Evolutionary conservation across 2,888 invertebrate genomes (phyloP).

Genomic region (Aromia moschata): DNA sequence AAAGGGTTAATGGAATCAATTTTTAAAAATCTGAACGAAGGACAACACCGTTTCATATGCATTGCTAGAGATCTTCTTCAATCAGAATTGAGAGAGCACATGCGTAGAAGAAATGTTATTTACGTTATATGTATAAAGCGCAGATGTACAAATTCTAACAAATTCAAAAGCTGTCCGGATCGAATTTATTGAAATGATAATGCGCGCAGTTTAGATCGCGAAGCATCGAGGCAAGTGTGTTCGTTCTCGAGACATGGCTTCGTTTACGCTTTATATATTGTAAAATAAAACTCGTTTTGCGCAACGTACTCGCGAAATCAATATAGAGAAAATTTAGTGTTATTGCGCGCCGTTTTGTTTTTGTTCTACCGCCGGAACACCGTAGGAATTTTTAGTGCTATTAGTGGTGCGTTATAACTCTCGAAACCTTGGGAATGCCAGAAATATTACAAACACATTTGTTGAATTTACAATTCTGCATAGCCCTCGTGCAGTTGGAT

Average conservation of each 20-base stretch:
- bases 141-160: constrained; percentile 10
- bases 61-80: too few relatives aligned
- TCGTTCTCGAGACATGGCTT: constrained; percentile 18
- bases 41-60: too few relatives aligned
- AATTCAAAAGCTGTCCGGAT: constrained; percentile 1
- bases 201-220: constrained; percentile 9
- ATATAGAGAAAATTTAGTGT: constrained; percentile 43
- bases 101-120: too few relatives aligned
- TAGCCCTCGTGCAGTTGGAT: too few relatives aligned
- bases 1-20: not conserved
- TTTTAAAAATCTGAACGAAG: not conserved
- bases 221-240: constrained; percentile 14
- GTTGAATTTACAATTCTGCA: too few relatives aligned
- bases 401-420: too few relatives aligned
- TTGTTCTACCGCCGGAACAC: constrained; percentile 12
- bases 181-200: constrained; percentile 19
- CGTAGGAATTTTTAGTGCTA: constrained; percentile 5
- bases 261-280: constrained; percentile 29
- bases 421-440: too few relatives aligned
- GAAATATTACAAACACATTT: too few relatives aligned
- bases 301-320: constrained; percentile 37
- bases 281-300: constrained; percentile 44
- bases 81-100: too few relatives aligned
- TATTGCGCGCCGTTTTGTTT: constrained; percentile 37
- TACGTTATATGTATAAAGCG: not conserved